phyloP scores from a whole-genome alignment of 1,140 invertebrate species.

The Conus ventricosus region DNA sequence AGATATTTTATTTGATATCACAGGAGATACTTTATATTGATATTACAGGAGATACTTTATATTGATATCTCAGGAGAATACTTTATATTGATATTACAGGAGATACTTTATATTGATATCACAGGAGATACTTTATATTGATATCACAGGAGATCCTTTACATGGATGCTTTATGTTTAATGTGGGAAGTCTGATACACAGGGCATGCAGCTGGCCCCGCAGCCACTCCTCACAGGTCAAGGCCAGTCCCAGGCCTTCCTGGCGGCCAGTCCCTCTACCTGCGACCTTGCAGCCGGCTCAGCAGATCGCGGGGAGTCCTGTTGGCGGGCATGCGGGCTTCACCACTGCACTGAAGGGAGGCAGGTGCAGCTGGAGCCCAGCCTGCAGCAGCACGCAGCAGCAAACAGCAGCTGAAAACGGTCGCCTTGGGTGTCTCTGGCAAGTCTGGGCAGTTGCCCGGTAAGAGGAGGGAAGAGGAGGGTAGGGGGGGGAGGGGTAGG shows the following conservation, averaged over 20 bases:
- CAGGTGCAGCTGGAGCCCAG: conserved; percentile 43
- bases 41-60: too few species aligned
- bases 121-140: too few species aligned
- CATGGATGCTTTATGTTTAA: too few species aligned
- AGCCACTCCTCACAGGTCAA: conserved; percentile 55
- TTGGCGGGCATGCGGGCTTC: conserved; percentile 51
- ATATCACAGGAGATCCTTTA: too few species aligned
- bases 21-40: too few species aligned
- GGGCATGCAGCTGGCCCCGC: conserved; percentile 60
- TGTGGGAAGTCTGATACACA: background rate
- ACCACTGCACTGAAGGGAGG: conserved; percentile 35
- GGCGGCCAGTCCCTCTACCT: conserved; percentile 65
- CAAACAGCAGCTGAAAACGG: conserved; percentile 22
- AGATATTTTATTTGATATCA: too few species aligned
- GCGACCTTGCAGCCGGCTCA: conserved; percentile 47
- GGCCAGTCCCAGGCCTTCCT: conserved; percentile 65
- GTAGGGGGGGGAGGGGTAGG: background rate
- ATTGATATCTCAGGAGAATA: too few species aligned
- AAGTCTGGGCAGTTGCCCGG: background rate
- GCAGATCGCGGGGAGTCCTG: conserved; percentile 52
- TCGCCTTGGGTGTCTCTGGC: background rate
- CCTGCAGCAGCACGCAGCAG: conserved; percentile 29
- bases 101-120: too few species aligned
- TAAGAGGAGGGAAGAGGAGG: background rate
- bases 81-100: too few species aligned